Evolutionary conservation across 2,113 vertebrate genomes (phyloP).

Genomic region (Antennarius striatus): DNA sequence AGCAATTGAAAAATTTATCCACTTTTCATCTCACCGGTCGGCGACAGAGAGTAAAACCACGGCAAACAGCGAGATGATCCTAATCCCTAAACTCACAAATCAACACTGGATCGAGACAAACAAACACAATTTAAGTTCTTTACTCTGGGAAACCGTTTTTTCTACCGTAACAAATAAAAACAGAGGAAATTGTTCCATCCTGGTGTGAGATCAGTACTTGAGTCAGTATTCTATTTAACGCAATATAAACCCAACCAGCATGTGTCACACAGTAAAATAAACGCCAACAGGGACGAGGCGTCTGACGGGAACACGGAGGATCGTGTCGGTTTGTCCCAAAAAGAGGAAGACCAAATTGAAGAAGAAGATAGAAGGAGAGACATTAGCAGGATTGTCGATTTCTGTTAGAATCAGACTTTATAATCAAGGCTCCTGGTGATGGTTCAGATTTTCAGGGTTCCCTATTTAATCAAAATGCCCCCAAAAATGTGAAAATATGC

Average conservation of each 20-base stretch:
- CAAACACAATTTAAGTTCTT: neutral
- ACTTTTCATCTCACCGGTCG: neutral
- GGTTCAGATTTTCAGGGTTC: no score
- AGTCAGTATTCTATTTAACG: slow-evolving; percentile 18
- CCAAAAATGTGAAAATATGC: no score
- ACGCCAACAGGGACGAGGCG: neutral
- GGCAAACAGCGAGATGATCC: neutral
- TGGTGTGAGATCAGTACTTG: no score
- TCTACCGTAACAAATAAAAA: no score
- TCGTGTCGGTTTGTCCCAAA: slow-evolving; percentile 78
- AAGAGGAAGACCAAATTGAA: slow-evolving; percentile 56
- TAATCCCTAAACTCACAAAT: neutral
- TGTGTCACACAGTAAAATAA: slow-evolving; percentile 62
- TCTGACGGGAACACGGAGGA: slow-evolving; percentile 51
- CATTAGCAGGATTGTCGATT: neutral
- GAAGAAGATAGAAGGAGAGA: slow-evolving; percentile 3
- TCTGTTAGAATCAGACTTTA: neutral
- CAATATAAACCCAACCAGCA: slow-evolving; percentile 40
- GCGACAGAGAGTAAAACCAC: neutral
- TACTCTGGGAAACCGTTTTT: neutral
- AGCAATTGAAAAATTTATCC: neutral
- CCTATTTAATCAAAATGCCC: no score
- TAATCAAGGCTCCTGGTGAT: no score
- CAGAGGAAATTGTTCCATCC: no score
- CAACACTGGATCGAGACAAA: neutral